Evolutionary conservation across 2,113 vertebrate species (phyloP), one percentile per base, ranked within the genome.

Genomic region (Sitta europaea): DNA sequence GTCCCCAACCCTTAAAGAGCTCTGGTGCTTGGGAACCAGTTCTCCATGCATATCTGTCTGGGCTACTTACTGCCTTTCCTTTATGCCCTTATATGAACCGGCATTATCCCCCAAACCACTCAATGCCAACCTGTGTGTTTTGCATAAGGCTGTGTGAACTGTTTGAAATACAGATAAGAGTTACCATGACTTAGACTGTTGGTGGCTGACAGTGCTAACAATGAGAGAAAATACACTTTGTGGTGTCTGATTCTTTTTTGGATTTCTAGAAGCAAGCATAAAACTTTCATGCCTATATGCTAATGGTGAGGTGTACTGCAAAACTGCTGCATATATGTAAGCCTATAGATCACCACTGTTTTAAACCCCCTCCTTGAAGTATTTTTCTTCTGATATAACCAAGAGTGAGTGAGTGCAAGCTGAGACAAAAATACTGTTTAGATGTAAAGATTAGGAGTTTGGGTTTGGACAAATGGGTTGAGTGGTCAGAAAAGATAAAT

Each of bases 351-450:
- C 43, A 74, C 40, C 50, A 40, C 38, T 53, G 21, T 47, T 90
- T 85, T 77, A 86, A 95, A 54, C 33, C 18, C 22, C 11, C 20
- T 87, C 10, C 31, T 42, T 70, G 16, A 73, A 65, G 36, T 54
- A 66, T 87, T 94, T 94, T 91, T 91, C 57, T 82, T 94, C 76
- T 70, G 17, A 45, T 74, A 38, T 36, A 87, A 57, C 89, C 67
- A 65, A 63, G 57, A 78, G 20, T 66, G 35, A 79, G 36, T 62
- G 6, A 75, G 55, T 77, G 10, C 51, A 88, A 76, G 29, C 63
- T 96, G 72, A 83, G 88, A 81, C 48, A 75, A 95, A 86, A 96
- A 72, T 54, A 79, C 66, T 86, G 84, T 82, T 96, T 94, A 93
- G 68, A 83, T 96, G 83, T 92, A 70, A 89, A 74, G 82, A 83